These are phyloP conservation scores for Micrasema longulum DNA, from an alignment of 1,140 invertebrate genomes.

Conservation along the genomic window DNA sequence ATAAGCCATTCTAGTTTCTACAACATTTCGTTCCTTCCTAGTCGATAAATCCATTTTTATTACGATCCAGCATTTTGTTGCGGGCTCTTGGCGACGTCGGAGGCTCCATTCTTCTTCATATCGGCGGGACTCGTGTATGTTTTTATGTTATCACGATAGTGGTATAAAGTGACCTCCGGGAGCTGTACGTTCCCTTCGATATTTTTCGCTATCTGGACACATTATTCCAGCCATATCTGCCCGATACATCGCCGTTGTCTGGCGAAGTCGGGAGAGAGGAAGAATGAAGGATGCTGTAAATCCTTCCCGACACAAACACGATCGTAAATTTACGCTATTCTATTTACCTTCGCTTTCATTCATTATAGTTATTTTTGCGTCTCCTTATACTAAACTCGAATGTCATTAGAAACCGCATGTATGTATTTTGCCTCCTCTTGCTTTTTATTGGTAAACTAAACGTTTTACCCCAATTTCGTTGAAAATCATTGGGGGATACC, in stretches of 20 bases:
- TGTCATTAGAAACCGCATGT: too few relatives aligned
- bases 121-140: constrained; percentile 5
- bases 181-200: constrained; percentile 43
- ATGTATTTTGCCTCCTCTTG: too few relatives aligned
- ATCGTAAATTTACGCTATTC: constrained; percentile 11
- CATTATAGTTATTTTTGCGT: neutral
- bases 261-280: neutral
- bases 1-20: too few relatives aligned
- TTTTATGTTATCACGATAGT: constrained; percentile 46
- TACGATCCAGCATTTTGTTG: neutral
- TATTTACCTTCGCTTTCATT: constrained; percentile 10
- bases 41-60: constrained; percentile 15
- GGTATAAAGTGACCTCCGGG: constrained; percentile 45
- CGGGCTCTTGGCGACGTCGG: neutral
- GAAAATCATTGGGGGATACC: too few relatives aligned
- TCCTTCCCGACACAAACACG: neutral
- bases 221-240: constrained; percentile 45
- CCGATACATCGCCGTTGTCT: constrained; percentile 17
- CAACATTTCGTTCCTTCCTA: neutral
- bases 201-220: constrained; percentile 49
- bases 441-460: too few relatives aligned
- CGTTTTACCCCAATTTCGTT: too few relatives aligned
- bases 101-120: constrained; percentile 8
- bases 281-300: constrained; percentile 1
- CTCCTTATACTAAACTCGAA: too few relatives aligned